Evolutionary conservation across 2,113 vertebrate species (phyloP).

Genomic region (Electrona antarctica): DNA sequence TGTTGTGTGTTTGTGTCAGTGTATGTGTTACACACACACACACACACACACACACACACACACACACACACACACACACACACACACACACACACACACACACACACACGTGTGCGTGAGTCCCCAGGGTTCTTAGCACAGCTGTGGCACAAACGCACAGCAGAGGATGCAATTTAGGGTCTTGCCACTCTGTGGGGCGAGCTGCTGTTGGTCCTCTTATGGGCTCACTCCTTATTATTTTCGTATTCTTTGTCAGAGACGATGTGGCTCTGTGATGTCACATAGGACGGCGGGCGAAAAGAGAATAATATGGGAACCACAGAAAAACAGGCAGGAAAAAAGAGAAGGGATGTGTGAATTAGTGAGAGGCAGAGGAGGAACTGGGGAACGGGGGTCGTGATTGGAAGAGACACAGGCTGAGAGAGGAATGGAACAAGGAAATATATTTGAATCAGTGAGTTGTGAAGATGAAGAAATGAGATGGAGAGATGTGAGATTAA

Average conservation of each 20-base stretch:
- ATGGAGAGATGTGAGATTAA: conserved; percentile 29
- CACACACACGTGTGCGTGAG: too few species aligned
- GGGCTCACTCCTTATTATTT: conserved; percentile 42
- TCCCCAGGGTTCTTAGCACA: conserved; percentile 35
- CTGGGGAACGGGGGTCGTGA: background rate
- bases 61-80: too few species aligned
- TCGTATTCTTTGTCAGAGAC: conserved; percentile 26
- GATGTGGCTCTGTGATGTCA: conserved; percentile 43
- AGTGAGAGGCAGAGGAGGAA: conserved; percentile 1
- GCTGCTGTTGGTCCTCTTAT: conserved; percentile 52
- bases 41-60: too few species aligned
- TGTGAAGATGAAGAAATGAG: conserved; percentile 62
- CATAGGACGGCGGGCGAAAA: conserved; percentile 22
- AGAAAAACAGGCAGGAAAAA: conserved; percentile 12
- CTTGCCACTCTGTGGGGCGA: conserved; percentile 38
- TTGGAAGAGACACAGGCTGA: conserved; percentile 14
- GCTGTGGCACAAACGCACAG: conserved; percentile 35
- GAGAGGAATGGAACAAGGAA: conserved; percentile 32
- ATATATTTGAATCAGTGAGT: conserved; percentile 57
- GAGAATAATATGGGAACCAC: conserved; percentile 5
- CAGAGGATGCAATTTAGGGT: conserved; percentile 48
- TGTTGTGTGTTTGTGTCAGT: background rate
- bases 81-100: too few species aligned
- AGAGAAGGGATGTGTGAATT: conserved; percentile 28
- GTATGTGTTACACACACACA: background rate